Base-by-base conservation (phyloP, 2,888 invertebrate species). In the Synanthedon myopaeformis region DNA sequence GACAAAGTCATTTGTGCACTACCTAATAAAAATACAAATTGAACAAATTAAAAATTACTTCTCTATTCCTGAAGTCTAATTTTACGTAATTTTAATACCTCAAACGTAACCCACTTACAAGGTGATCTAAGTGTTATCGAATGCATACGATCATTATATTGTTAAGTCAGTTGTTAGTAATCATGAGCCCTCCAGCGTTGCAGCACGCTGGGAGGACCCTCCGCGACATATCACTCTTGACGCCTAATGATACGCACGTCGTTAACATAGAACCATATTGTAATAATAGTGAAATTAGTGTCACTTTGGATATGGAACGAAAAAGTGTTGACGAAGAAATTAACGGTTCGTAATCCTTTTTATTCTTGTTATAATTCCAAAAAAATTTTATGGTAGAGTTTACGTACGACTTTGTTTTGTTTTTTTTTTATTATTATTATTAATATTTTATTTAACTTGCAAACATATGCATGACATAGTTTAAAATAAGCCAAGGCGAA, bases 171-270 rank as follows among this genome's bases (percentile, higher is more conserved):
- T 5, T 45, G 14, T n/a, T 62, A 67, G 64, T 67, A 59, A 61
- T 58, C 56, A 69, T 68, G 69, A 67, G 62, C 60, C 62, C 62
- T 55, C 64, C 66, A 58, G 59, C 64, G 51, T 50, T 55, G 55
- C 54, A 60, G 42, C 60, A 64, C 64, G 64, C 54, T 52, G 55
- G 45, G 8, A n/a, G 14, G 13, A 14, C 5, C 45, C 45, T 45
- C 45, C 45, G 45, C 45, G 45, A 45, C 52, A 51, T 41, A 13
- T 13, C 45, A 6, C 14, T 45, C 3, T n/a, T 14, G 45, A n/a
- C 45, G 11, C n/a, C n/a, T 13, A n/a, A 4, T 14, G 14, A 14
- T 45, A 14, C n/a, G 13, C 13, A 13, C 13, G 13, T n/a, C 14
- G 13, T 45, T 6, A n/a, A 45, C 45, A 45, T 45, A 13, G 13